A percentile compares a stretch with the other conserved stretches of the same genome.
phyloP scores from a whole-genome alignment of 2,888 invertebrate species.

The Apodemia zela region DNA sequence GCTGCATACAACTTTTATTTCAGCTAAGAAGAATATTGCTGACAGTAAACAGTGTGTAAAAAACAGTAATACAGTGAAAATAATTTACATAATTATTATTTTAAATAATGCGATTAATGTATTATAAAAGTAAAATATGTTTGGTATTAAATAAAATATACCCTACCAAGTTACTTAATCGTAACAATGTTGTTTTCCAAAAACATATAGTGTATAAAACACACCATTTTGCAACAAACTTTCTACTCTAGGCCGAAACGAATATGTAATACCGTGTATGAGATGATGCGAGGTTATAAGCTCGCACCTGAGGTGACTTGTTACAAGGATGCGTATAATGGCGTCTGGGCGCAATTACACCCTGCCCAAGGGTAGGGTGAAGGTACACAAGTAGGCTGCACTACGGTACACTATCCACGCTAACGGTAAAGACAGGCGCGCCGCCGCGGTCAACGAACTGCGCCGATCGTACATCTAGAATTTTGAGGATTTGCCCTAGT shows the following conservation, averaged over 20 bases:
- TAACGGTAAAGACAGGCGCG: constrained; percentile 64
- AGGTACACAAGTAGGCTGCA: constrained; percentile 44
- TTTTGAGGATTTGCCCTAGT: constrained; percentile 65
- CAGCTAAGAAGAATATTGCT: too few relatives aligned
- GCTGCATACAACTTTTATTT: too few relatives aligned
- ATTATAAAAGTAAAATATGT: too few relatives aligned
- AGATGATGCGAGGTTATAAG: background rate
- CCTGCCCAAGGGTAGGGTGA: constrained; percentile 35
- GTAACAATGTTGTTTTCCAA: too few relatives aligned
- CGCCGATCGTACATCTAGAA: constrained; percentile 61
- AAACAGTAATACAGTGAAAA: too few relatives aligned
- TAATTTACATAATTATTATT: too few relatives aligned
- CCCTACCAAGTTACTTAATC: too few relatives aligned
- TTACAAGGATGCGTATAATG: constrained; percentile 1
- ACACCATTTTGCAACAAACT: background rate
- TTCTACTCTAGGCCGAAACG: background rate
- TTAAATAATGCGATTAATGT: too few relatives aligned
- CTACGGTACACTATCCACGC: constrained; percentile 42
- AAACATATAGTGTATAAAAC: background rate
- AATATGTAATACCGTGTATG: background rate
- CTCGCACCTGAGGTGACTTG: background rate
- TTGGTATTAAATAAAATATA: too few relatives aligned
- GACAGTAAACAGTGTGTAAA: too few relatives aligned
- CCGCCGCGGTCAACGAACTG: constrained; percentile 68
- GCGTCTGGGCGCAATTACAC: constrained; percentile 26